Base-by-base conservation (phyloP, 2,888 invertebrate genomes). In the Gari tellinella region DNA sequence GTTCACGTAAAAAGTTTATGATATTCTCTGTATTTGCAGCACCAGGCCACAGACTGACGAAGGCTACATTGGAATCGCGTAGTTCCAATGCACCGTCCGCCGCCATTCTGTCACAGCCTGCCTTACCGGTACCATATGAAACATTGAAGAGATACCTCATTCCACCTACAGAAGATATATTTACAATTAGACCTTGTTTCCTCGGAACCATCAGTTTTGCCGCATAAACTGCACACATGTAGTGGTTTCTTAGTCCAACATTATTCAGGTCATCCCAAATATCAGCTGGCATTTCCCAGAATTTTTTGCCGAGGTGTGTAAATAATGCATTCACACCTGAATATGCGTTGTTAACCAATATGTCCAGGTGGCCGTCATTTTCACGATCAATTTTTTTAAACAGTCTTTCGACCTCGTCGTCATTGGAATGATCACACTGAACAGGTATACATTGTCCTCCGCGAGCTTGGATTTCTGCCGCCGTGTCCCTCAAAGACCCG, bases 111-210 rank as follows among this genome's bases (percentile, higher is more conserved):
- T 93, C 93, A 55, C 86, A 83, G 85, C 92, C 93, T 41, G 88
- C 90, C 74, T 93, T 93, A 10, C 93, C 93, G 19, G 91, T 85
- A 1, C 93, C 93, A n/a, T n/a, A n/a, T n/a, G n/a, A n/a, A n/a
- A n/a, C n/a, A n/a, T n/a, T n/a, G n/a, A n/a, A n/a, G n/a, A 92
- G 66, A 74, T 93, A 93, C 19, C 68, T 74, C 5, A 92, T 85
- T 10, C 93, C 93, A 15, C 93, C 93, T 21, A 80, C 74, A 0
- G 92, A 92, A 8, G 92, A 92, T 5, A 93, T 82, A 76, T 92
- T 92, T 3, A 93, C 90, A 56, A 93, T 92, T 15, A 93, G n/a
- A n/a, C n/a, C n/a, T n/a, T n/a, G n/a, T n/a, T n/a, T n/a, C n/a
- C n/a, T n/a, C n/a, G n/a, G n/a, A 83, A 91, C 90, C 93, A 93